Evolutionary conservation across 2,797 vertebrate genomes (phyloP).

Genomic region (Babyrousa celebensis): DNA sequence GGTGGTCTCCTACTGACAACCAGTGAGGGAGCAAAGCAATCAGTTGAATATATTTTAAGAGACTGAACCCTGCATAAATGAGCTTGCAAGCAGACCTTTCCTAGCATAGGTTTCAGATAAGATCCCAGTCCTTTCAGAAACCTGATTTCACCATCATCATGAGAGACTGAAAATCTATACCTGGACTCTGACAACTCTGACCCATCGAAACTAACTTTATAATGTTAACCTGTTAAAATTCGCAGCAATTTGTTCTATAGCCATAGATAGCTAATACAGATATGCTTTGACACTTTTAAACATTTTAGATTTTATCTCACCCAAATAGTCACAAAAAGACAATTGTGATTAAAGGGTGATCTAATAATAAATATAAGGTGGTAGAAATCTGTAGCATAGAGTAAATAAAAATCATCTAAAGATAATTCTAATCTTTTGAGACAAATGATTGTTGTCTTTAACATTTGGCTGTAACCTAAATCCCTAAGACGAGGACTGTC

Average conservation of each 20-base stretch:
- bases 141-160: not conserved
- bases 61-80: not conserved
- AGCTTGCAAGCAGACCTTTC: not conserved
- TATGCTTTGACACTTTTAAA: not conserved
- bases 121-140: not conserved
- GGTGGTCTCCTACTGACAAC: not conserved
- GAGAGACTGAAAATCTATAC: not conserved
- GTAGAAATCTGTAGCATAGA: not conserved
- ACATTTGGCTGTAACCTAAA: not conserved
- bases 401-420: not conserved
- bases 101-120: not conserved
- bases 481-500: not conserved
- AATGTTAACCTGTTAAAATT: not conserved
- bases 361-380: not conserved
- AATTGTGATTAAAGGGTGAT: not conserved
- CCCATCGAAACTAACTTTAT: not conserved
- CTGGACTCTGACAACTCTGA: not conserved
- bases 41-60: not conserved
- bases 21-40: not conserved
- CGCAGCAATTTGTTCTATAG: not conserved
- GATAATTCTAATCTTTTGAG: not conserved
- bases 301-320: slow-evolving; percentile 2
- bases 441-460: not conserved
- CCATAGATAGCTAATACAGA: not conserved
- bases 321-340: not conserved